Base-by-base conservation (phyloP, 2,797 vertebrate genomes). In the Xenopus petersii region DNA sequence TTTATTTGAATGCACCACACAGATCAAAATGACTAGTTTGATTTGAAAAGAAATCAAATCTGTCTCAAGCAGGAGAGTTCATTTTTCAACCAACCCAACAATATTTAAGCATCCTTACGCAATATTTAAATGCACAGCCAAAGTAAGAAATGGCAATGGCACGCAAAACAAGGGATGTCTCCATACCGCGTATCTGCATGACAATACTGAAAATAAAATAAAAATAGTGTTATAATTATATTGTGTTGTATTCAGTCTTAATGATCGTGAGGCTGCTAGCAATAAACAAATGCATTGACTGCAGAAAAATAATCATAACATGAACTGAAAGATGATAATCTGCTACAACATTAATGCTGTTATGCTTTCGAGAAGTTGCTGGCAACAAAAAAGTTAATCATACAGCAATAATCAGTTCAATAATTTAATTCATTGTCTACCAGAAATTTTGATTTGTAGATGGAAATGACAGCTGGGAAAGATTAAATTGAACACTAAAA, bases 401-500 rank as follows among this genome's bases (percentile, higher is more conserved):
- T 30, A 10, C 24, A 61, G 9, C 17, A 61, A 11, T 17, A 24
- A 26, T 21, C 17, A 9, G 8, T 42, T 42, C 36, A 42, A 42
- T 42, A 56, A 10, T 60, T 67, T 68, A 65, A 76, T 54, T 55
- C 68, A 72, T 61, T 63, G 75, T 67, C 46, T 71, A 30, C 26
- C 4, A 73, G 60, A 68, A 64, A 73, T 67, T 72, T 77, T 73
- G 64, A 72, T 77, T 77, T 55, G 68, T 63, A 56, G 21, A 62
- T 73, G 67, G 64, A 73, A 77, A 64, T 56, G 59, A 77, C 58
- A 77, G 58, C 75, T 77, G 64, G 70, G 55, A 62, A 67, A 77
- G 75, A 77, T 77, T 73, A 77, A 72, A 77, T 46, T 55, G 48
- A 68, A 73, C 63, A 77, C 48, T 67, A 68, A 67, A 42, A 73